Percentiles rank a stretch among this genome's conserved stretches.
These are phyloP conservation scores for Cinara cedri DNA, from an alignment of 2,888 invertebrate species.

Conservation along the genomic window DNA sequence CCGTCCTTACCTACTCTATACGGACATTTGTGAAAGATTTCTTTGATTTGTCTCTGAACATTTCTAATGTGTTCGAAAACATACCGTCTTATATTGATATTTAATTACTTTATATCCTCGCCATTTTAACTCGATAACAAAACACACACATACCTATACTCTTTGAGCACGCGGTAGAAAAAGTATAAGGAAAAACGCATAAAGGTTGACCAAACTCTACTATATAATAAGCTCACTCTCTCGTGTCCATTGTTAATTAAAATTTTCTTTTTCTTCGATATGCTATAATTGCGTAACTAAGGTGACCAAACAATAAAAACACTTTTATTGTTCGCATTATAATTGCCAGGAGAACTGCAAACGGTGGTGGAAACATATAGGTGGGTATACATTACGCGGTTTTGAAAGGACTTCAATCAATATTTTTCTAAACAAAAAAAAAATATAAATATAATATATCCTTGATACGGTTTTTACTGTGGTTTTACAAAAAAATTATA, in stretches of 20 bases:
- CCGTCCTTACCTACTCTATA: not conserved
- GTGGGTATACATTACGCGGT: not conserved
- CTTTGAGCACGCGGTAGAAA: not conserved
- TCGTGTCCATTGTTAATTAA: conserved; percentile 52
- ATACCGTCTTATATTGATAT: too few relatives aligned
- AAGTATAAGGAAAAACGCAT: conserved; percentile 4
- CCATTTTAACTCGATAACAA: not conserved
- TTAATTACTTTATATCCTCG: conserved; percentile 20
- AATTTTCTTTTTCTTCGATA: conserved; percentile 6
- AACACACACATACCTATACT: not conserved
- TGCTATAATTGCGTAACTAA: conserved; percentile 36
- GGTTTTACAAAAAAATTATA: not conserved
- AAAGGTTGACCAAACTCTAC: conserved; percentile 25
- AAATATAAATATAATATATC: too few relatives aligned
- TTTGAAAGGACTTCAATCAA: conserved; percentile 15
- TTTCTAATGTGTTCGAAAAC: conserved; percentile 6
- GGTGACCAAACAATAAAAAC: conserved; percentile 46
- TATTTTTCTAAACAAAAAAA: not conserved
- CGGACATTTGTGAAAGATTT: conserved; percentile 13
- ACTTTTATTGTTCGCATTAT: conserved; percentile 8
- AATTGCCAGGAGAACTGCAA: not conserved
- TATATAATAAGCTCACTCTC: conserved; percentile 21
- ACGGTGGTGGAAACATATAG: not conserved
- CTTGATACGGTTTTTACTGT: not conserved
- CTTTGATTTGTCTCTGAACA: conserved; percentile 17